phyloP scores from a whole-genome alignment of 2,888 invertebrate genomes.

The Serrognathus titanus region DNA sequence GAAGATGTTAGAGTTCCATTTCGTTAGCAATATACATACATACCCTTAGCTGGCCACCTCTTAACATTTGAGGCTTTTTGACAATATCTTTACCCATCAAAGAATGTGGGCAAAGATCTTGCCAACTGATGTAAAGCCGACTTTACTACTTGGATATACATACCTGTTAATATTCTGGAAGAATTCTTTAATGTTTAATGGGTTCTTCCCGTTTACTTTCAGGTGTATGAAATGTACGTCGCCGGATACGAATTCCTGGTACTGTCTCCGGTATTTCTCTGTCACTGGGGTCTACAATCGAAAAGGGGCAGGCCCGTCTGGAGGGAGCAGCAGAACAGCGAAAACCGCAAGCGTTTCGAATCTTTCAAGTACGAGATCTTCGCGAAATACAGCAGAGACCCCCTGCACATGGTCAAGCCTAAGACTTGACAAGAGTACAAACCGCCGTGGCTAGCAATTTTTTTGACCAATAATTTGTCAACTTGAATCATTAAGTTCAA shows the following conservation, averaged over 20 bases:
- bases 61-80: no score
- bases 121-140: no score
- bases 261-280: constrained; percentile 82
- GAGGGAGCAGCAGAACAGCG: constrained; percentile 82
- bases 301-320: constrained; percentile 75
- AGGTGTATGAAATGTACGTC: constrained; percentile 92
- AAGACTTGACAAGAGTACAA: not conserved
- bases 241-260: constrained; percentile 86
- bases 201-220: constrained; percentile 31
- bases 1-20: no score
- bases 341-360: constrained; percentile 78
- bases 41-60: no score
- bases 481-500: not conserved
- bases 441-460: not conserved
- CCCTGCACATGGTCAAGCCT: constrained; percentile 52
- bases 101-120: no score
- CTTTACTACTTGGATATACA: no score
- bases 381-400: constrained; percentile 70
- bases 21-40: no score
- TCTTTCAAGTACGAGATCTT: constrained; percentile 80
- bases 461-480: not conserved
- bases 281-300: constrained; percentile 85
- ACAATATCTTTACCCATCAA: no score
- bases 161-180: no score
- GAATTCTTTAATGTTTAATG: no score